These are phyloP conservation scores for Orchesella cincta DNA, from an alignment of 1,140 invertebrate species.

Conservation along the genomic window DNA sequence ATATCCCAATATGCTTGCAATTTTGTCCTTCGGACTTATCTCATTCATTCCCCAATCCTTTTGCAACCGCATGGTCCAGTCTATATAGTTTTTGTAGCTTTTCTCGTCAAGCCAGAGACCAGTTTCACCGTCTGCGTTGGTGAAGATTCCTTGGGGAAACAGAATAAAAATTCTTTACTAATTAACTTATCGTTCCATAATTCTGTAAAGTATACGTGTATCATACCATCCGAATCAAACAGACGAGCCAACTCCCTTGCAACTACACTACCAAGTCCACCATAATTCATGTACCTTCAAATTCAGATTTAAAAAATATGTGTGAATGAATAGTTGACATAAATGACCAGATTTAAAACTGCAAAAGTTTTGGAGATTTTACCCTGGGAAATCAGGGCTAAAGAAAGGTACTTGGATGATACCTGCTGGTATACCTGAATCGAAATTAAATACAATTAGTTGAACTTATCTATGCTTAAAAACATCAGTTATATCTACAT, in stretches of 20 bases:
- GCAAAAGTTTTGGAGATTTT: neutral
- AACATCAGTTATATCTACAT: neutral
- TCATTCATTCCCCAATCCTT: neutral
- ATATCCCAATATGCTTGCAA: neutral
- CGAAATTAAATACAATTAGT: neutral
- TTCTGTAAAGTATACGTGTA: neutral
- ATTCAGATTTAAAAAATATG: neutral
- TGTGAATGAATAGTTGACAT: neutral
- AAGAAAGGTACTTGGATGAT: neutral
- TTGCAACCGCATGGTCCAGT: neutral
- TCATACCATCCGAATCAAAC: neutral
- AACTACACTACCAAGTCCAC: slow-evolving; percentile 1
- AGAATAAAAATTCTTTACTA: neutral
- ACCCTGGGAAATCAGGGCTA: neutral
- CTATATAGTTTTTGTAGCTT: neutral
- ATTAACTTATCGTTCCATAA: neutral
- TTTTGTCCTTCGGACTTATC: neutral
- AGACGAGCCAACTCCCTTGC: slow-evolving; percentile 2
- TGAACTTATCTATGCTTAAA: neutral
- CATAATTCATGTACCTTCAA: slow-evolving; percentile 18
- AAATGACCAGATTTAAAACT: too few species aligned
- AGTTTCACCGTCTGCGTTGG: neutral
- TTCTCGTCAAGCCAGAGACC: neutral
- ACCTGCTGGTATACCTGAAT: slow-evolving; percentile 2
- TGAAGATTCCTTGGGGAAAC: neutral